Percentiles rank a stretch among this genome's conserved stretches.
Conservation (phyloP, 1,140 invertebrate genomes). For the Tetranychus cinnabarinus region DNA sequence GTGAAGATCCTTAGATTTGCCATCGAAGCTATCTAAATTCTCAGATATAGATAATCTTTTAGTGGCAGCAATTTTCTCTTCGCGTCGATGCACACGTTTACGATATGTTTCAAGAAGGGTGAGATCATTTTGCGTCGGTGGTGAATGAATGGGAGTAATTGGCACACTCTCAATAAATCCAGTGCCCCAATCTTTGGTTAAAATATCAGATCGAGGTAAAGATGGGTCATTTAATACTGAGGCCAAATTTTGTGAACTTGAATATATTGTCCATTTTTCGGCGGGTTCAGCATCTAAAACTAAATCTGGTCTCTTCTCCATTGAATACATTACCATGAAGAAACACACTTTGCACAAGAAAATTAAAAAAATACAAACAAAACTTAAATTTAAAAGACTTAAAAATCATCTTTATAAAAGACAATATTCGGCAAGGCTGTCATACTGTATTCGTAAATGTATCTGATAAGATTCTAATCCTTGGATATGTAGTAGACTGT, state of each 20-base stretch:
- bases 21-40: neutral
- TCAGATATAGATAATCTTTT: neutral
- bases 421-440: too few relatives aligned
- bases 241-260: slow-evolving; percentile 69
- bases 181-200: slow-evolving; percentile 94
- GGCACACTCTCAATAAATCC: slow-evolving; percentile 57
- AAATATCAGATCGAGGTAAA: slow-evolving; percentile 57
- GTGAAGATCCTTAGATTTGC: neutral
- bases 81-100: slow-evolving; percentile 17
- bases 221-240: slow-evolving; percentile 88
- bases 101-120: neutral
- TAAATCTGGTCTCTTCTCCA: neutral
- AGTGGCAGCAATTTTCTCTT: slow-evolving; percentile 14
- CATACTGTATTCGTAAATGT: too few relatives aligned
- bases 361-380: too few relatives aligned
- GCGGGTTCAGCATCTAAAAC: neutral
- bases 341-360: too few relatives aligned
- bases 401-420: too few relatives aligned
- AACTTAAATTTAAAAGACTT: too few relatives aligned
- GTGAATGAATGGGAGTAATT: slow-evolving; percentile 29
- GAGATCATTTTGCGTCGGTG: neutral
- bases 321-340: neutral
- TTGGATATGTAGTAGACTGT: too few relatives aligned
- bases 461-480: too few relatives aligned
- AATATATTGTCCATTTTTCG: slow-evolving; percentile 27